Evolutionary conservation across 2,888 invertebrate species (phyloP).

Genomic region (Patella depressa): DNA sequence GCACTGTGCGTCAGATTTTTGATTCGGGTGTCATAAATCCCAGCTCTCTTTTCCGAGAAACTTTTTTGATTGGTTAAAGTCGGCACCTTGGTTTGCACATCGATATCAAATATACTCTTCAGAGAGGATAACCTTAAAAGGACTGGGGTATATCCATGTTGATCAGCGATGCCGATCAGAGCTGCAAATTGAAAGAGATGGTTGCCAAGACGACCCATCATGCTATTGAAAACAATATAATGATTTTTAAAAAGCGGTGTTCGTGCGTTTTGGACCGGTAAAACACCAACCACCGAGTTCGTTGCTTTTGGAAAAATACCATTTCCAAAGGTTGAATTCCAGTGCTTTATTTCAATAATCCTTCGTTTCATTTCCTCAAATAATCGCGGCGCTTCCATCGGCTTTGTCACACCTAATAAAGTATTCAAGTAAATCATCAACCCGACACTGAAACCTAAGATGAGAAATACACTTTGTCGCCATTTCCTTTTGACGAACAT

Average conservation of each 20-base stretch:
- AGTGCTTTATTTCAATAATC: too few species aligned
- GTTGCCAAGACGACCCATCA: constrained; percentile 50
- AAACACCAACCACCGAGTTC: too few species aligned
- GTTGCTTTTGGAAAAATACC: too few species aligned
- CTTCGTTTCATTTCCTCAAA: too few species aligned
- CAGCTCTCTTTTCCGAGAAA: constrained; percentile 32
- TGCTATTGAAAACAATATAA: neutral
- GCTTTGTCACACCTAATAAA: too few species aligned
- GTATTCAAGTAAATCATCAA: too few species aligned
- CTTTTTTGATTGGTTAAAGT: constrained; percentile 19
- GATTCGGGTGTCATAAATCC: constrained; percentile 31
- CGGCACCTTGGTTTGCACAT: constrained; percentile 20
- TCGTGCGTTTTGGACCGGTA: too few species aligned
- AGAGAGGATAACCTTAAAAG: constrained; percentile 30
- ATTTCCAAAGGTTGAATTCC: too few species aligned
- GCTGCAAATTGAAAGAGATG: constrained; percentile 51
- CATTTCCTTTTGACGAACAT: too few species aligned
- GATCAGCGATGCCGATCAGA: constrained; percentile 40
- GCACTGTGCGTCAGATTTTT: constrained; percentile 28
- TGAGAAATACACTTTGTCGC: too few species aligned
- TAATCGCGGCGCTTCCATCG: too few species aligned
- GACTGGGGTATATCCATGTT: constrained; percentile 42
- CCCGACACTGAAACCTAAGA: too few species aligned
- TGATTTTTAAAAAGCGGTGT: neutral
- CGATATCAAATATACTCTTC: constrained; percentile 36